Conservation (phyloP, 2,113 vertebrate genomes). For the Rousettus leschenaultii region DNA sequence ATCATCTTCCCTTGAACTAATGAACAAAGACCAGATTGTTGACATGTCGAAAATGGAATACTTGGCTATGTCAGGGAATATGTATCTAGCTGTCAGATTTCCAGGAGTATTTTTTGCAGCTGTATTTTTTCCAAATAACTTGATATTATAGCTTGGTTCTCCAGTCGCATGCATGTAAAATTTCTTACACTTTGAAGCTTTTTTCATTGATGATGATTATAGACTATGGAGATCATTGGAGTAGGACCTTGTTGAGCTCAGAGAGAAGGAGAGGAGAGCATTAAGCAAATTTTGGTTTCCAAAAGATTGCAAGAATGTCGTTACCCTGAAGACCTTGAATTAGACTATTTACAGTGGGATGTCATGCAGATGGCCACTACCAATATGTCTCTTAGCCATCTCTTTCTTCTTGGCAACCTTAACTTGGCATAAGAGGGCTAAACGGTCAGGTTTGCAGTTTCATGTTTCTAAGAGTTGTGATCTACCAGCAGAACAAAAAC, state of each 20-base stretch:
- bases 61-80: slow-evolving; percentile 43
- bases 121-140: slow-evolving; percentile 43
- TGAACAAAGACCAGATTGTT: slow-evolving; percentile 70
- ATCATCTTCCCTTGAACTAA: slow-evolving; percentile 53
- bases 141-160: slow-evolving; percentile 39
- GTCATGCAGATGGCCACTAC: not conserved
- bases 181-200: slow-evolving; percentile 19
- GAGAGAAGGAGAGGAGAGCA: not conserved
- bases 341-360: not conserved
- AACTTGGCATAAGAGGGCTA: not conserved
- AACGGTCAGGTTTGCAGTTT: slow-evolving; percentile 9
- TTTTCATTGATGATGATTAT: slow-evolving; percentile 1
- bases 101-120: slow-evolving; percentile 40
- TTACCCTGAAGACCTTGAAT: not conserved
- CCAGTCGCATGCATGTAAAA: slow-evolving; percentile 3
- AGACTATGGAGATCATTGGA: slow-evolving; percentile 11
- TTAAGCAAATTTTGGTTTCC: slow-evolving; percentile 15
- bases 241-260: not conserved
- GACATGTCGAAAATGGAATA: slow-evolving; percentile 57
- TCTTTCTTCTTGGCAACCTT: not conserved
- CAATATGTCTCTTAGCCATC: not conserved
- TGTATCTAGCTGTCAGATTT: slow-evolving; percentile 52
- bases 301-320: not conserved
- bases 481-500: slow-evolving; percentile 5
- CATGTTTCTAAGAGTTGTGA: slow-evolving; percentile 16